A percentile compares a stretch with the other conserved stretches of the same genome.
Conservation (phyloP, 2,113 vertebrate genomes). For the Phycodurus eques region DNA sequence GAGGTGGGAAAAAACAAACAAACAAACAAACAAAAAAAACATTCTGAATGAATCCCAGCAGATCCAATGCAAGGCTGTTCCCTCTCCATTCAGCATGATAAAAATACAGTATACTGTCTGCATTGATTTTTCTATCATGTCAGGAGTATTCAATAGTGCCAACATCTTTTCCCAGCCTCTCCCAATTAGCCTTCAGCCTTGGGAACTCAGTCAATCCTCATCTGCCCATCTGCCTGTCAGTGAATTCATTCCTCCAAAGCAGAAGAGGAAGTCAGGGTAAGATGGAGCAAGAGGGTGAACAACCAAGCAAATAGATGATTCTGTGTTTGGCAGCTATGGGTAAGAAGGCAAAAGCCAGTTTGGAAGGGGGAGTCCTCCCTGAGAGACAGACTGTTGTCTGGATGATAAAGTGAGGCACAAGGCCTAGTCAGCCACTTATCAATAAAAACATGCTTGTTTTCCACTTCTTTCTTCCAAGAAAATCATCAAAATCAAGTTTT, state of each 20-base stretch:
- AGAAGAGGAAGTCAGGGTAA: conserved; percentile 33
- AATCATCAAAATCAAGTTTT: conserved; percentile 44
- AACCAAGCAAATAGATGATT: conserved; percentile 51
- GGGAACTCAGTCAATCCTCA: conserved; percentile 70
- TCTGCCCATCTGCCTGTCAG: conserved; percentile 70
- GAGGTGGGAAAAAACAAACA: conserved; percentile 12
- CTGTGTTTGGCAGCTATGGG: conserved; percentile 51
- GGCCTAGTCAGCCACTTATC: conserved; percentile 61
- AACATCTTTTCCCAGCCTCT: conserved; percentile 66
- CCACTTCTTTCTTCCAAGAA: conserved; percentile 26
- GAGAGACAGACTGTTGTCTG: conserved; percentile 65
- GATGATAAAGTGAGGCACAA: conserved; percentile 56
- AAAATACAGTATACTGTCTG: conserved; percentile 53
- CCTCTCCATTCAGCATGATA: conserved; percentile 46
- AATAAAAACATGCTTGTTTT: conserved; percentile 54
- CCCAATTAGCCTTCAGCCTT: conserved; percentile 72
- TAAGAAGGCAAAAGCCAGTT: conserved; percentile 61
- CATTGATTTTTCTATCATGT: conserved; percentile 73
- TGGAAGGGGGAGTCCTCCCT: conserved; percentile 64
- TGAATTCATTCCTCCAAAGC: conserved; percentile 59
- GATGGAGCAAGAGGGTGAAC: conserved; percentile 39
- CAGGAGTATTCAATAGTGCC: conserved; percentile 57
- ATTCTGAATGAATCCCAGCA: conserved; percentile 45
- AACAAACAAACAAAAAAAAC: neutral
- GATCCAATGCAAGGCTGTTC: conserved; percentile 41